Base-by-base conservation (phyloP, 2,113 vertebrate species). In the Oxyura jamaicensis region DNA sequence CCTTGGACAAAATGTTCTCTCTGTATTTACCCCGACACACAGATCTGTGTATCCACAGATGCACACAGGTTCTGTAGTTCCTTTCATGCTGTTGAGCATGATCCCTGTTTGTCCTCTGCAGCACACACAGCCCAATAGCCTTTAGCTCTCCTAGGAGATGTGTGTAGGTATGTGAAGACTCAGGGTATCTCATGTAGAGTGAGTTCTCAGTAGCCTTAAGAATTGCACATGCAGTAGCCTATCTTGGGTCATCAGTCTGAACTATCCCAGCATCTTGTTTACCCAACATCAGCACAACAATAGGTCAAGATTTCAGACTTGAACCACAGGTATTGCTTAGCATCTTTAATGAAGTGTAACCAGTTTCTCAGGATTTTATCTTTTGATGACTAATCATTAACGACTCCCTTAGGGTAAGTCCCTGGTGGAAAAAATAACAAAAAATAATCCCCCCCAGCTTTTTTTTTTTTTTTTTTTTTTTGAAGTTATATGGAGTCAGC, bases 21-120 rank as follows among this genome's bases (percentile, higher is more conserved):
- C 7, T 36, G 5, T 53, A 14, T 85, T 66, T 67, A 53, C 25
- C 23, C 15, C 53, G 36, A 72, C 5, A 33, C 44, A 58, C 5
- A 39, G 21, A n/a, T 66, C 28, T 8, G 21, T 3, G 1, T 29
- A 50, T 31, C 20, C 73, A 80, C 59, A 73, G 42, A 59, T 18
- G 35, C 13, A 71, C 2, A 2, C 1, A 13, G 0, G 0, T 36
- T 20, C 25, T 77, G 44, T 50, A 73, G n/a, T n/a, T 41, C 6
- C 33, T 87, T 16, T 26, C 23, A 23, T 50, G 42, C 14, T 28
- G 23, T 5, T 52, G n/a, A 66, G 13, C 6, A 16, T 46, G 15
- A 74, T 18, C n/a, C 15, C 13, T 77, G 26, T 12, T 48, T 55
- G 11, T 77, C 50, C 65, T 69, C 39, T 69, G 69, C 23, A n/a